Conservation (phyloP, 2,797 vertebrate genomes). For the Eulemur rubriventer region DNA sequence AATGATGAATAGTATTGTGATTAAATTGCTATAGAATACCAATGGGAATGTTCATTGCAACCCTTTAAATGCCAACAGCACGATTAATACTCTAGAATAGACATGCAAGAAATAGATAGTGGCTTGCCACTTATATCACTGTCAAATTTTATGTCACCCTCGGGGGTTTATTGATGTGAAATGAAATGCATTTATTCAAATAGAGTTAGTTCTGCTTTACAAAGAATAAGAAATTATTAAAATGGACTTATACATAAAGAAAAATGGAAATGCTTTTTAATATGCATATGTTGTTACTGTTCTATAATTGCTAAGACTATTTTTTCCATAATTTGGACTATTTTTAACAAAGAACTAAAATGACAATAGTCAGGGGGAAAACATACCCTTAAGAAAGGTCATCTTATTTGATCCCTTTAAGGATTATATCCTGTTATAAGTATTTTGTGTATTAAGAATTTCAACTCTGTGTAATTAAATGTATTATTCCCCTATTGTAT, state of each 20-base stretch:
- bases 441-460: not conserved
- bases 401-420: not conserved
- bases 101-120: constrained; percentile 26
- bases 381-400: not conserved
- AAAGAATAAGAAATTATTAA: constrained; percentile 3
- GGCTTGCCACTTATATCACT: not conserved
- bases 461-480: not conserved
- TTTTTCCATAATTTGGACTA: not conserved
- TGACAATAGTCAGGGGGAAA: not conserved
- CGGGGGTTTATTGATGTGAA: constrained; percentile 34
- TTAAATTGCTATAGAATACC: constrained; percentile 53
- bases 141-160: constrained; percentile 53
- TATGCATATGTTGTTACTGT: not conserved
- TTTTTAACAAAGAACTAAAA: not conserved
- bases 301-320: not conserved
- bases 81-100: constrained; percentile 50
- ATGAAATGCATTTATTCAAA: constrained; percentile 46
- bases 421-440: not conserved
- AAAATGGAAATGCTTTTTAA: not conserved
- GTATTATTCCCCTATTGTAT: not conserved
- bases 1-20: constrained; percentile 61
- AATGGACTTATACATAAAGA: not conserved
- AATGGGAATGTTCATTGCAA: constrained; percentile 57
- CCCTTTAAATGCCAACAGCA: constrained; percentile 73
- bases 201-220: constrained; percentile 41